phyloP scores from a whole-genome alignment of 2,888 invertebrate genomes.

The Linnaemya tessellans region DNA sequence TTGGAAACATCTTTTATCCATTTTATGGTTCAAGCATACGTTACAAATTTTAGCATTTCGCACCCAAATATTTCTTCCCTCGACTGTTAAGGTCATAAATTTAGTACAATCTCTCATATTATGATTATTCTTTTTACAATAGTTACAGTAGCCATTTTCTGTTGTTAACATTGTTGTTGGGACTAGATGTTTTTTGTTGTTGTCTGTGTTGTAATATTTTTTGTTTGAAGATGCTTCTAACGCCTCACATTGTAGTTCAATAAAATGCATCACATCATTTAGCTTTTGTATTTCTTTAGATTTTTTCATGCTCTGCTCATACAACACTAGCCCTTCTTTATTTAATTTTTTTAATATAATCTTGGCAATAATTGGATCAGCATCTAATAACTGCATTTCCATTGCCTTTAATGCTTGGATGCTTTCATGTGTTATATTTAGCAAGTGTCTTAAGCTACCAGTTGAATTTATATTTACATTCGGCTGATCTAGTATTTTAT shows the following conservation, averaged over 20 bases:
- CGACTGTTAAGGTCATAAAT: not conserved
- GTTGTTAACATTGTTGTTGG: not conserved
- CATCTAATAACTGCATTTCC: not conserved
- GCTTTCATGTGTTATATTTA: slow-evolving; percentile 1
- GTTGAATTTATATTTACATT: not conserved
- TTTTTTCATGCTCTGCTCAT: not conserved
- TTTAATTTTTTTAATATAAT: not conserved
- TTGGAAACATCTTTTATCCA: not conserved
- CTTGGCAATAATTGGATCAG: not conserved
- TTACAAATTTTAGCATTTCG: not conserved
- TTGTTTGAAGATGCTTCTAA: slow-evolving; percentile 1
- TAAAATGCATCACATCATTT: not conserved
- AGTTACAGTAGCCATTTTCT: slow-evolving; percentile 4
- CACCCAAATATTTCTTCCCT: not conserved
- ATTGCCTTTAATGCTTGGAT: not conserved
- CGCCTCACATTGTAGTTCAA: not conserved
- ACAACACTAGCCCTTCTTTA: not conserved
- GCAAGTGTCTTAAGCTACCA: not conserved
- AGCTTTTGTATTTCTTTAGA: not conserved
- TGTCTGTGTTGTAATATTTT: not conserved
- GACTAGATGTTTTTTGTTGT: not conserved
- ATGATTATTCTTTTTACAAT: not conserved
- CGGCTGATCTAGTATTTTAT: not conserved
- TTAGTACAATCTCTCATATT: not conserved
- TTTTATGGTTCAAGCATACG: not conserved